phyloP scores from a whole-genome alignment of 92 coral and sea anemone species.

The Scolanthus callimorphus region DNA sequence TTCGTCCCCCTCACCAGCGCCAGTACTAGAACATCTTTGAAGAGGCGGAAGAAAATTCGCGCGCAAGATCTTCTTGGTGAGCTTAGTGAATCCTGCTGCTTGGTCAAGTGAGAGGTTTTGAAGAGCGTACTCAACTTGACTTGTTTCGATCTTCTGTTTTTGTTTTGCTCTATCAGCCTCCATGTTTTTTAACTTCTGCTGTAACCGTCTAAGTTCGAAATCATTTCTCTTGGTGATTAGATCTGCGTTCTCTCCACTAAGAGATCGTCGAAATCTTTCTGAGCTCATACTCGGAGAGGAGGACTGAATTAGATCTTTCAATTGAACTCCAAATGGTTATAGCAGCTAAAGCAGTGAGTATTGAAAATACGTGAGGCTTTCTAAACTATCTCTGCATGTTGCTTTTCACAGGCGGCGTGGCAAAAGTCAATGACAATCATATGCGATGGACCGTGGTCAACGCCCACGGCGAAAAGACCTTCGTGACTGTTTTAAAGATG shows the following conservation, averaged over 20 bases:
- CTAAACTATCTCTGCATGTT: no score
- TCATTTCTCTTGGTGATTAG: conserved; percentile 28
- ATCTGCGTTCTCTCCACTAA: conserved; percentile 45
- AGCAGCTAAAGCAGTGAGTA: no score
- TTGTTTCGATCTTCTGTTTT: conserved; percentile 16
- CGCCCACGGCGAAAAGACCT: no score
- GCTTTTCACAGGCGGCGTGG: no score
- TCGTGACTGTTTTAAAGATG: no score
- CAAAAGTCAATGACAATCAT: no score
- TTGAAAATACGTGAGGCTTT: no score
- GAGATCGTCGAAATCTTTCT: background rate
- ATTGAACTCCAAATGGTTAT: no score
- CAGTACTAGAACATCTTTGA: background rate
- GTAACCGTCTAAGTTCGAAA: conserved; percentile 29
- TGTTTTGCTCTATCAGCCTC: conserved; percentile 17
- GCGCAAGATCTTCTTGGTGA: conserved; percentile 32
- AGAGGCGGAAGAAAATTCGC: conserved; percentile 44
- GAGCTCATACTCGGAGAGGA: background rate
- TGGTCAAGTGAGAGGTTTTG: conserved; percentile 36
- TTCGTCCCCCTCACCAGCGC: background rate
- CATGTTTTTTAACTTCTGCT: conserved; percentile 10
- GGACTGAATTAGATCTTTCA: no score
- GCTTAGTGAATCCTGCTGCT: conserved; percentile 11
- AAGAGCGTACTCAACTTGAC: conserved; percentile 36
- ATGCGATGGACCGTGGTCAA: no score